Evolutionary conservation across 2,113 vertebrate species (phyloP).

Genomic region (Callospermophilus lateralis): DNA sequence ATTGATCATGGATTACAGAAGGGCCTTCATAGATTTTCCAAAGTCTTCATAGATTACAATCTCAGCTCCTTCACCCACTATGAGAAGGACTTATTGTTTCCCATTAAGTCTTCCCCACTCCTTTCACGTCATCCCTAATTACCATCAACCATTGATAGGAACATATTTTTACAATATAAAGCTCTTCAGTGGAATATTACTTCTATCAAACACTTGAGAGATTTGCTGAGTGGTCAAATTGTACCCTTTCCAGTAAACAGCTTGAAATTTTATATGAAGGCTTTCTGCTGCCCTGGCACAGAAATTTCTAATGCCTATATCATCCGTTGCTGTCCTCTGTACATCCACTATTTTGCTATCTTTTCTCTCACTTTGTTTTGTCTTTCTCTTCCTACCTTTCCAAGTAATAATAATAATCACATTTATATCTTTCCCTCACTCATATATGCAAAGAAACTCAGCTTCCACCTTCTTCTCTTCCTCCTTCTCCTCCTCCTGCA

Average conservation of each 20-base stretch:
- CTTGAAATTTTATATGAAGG: background rate
- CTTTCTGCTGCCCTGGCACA: background rate
- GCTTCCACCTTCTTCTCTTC: background rate
- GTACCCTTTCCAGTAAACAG: background rate
- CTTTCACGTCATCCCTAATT: background rate
- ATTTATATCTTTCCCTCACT: background rate
- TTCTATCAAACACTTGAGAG: background rate
- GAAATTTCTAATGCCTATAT: background rate
- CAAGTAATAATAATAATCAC: background rate
- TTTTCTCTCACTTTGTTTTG: background rate
- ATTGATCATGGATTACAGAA: background rate
- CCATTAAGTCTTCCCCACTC: background rate
- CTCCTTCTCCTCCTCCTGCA: no score
- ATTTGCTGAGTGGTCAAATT: background rate
- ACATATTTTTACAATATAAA: background rate
- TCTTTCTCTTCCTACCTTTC: background rate
- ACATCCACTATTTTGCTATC: background rate
- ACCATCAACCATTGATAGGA: background rate
- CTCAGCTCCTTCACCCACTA: background rate
- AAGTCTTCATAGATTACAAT: background rate
- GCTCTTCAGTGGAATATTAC: background rate
- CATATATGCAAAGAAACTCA: background rate
- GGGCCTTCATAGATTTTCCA: background rate
- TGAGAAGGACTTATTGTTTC: background rate
- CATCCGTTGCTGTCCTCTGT: background rate